phyloP scores from a whole-genome alignment of 2,888 invertebrate species.

The Tachina lurida region DNA sequence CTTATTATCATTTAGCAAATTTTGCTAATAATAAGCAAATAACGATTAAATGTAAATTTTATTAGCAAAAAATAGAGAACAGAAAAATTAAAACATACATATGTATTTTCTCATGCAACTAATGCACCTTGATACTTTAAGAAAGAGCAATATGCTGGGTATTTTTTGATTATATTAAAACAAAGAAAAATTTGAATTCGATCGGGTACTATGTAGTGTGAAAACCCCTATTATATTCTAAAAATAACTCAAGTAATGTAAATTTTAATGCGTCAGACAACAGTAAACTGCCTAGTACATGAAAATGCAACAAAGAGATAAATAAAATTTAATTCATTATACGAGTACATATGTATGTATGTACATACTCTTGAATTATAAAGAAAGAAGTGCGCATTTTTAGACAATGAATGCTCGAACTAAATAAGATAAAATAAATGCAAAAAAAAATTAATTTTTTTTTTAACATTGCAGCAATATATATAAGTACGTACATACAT shows the following conservation, averaged over 20 bases:
- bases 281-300: not conserved
- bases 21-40: too few species aligned
- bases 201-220: not conserved
- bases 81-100: too few species aligned
- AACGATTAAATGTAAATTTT: too few species aligned
- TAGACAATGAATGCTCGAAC: constrained; percentile 8
- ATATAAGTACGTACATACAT: not conserved
- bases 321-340: constrained; percentile 7
- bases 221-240: not conserved
- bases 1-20: too few species aligned
- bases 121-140: too few species aligned
- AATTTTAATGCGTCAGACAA: constrained; percentile 29
- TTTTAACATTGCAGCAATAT: not conserved
- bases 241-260: constrained; percentile 13
- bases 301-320: not conserved
- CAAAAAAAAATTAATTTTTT: constrained; percentile 1
- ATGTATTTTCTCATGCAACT: too few species aligned
- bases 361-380: constrained; percentile 3
- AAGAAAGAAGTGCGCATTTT: constrained; percentile 24
- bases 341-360: too few species aligned
- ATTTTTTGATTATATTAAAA: too few species aligned
- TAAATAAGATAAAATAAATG: not conserved
- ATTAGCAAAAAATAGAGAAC: too few species aligned
- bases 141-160: too few species aligned
- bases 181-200: too few species aligned